Conservation (phyloP, 1,140 invertebrate species). For the Drosophila watanabei region DNA sequence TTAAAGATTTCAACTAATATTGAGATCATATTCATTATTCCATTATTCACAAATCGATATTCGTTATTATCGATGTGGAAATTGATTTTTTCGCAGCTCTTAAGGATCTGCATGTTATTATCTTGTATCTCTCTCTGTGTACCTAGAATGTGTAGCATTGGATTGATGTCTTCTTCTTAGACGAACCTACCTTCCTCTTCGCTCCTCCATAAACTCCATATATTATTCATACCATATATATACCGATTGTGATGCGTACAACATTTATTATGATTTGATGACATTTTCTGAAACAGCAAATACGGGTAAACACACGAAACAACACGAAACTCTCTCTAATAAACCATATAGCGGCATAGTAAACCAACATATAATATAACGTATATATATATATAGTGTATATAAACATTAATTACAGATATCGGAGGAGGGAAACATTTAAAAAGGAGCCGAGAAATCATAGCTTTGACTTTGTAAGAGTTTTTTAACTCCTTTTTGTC, state of each 20-base stretch:
- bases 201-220: slow-evolving; percentile 20
- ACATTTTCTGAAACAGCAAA: slow-evolving; percentile 70
- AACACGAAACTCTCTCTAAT: slow-evolving; percentile 49
- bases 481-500: slow-evolving; percentile 53
- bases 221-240: slow-evolving; percentile 18
- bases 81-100: not conserved
- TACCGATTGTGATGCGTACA: slow-evolving; percentile 46
- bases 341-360: slow-evolving; percentile 36
- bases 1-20: not conserved
- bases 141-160: slow-evolving; percentile 33
- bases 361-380: slow-evolving; percentile 16
- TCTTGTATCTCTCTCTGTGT: slow-evolving; percentile 13
- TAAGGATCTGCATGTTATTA: slow-evolving; percentile 13
- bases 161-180: slow-evolving; percentile 39
- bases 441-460: slow-evolving; percentile 35
- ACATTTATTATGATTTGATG: slow-evolving; percentile 48
- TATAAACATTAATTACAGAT: slow-evolving; percentile 39
- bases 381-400: slow-evolving; percentile 23
- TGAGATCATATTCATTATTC: not conserved
- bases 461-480: slow-evolving; percentile 56
- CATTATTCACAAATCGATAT: not conserved
- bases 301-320: slow-evolving; percentile 70
- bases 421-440: slow-evolving; percentile 8
- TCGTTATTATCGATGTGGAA: not conserved
- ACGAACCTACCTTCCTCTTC: slow-evolving; percentile 16